phyloP scores from a whole-genome alignment of 2,888 invertebrate species.

The Litoditis marina region DNA sequence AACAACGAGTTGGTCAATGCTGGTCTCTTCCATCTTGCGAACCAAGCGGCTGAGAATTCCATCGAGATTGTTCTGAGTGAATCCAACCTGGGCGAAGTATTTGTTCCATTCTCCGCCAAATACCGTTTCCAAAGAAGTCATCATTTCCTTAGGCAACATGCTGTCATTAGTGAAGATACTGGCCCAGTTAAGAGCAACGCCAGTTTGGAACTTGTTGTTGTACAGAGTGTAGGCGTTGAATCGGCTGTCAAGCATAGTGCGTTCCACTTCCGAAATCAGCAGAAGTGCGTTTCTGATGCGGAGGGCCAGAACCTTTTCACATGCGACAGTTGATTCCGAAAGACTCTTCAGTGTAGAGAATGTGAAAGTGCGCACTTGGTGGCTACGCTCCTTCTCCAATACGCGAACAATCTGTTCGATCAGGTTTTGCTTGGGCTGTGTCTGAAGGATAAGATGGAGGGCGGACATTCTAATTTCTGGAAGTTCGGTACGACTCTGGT shows the following conservation, averaged over 20 bases:
- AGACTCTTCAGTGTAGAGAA: slow-evolving; percentile 39
- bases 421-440: slow-evolving; percentile 42
- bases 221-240: slow-evolving; percentile 16
- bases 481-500: slow-evolving; percentile 43
- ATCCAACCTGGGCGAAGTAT: slow-evolving; percentile 36
- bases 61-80: slow-evolving; percentile 40
- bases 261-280: neutral
- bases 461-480: slow-evolving; percentile 52
- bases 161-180: slow-evolving; percentile 48
- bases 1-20: slow-evolving; percentile 37
- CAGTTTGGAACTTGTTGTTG: slow-evolving; percentile 18
- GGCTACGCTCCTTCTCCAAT: slow-evolving; percentile 41
- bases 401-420: slow-evolving; percentile 47
- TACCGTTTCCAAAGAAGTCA: slow-evolving; percentile 42
- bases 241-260: slow-evolving; percentile 20
- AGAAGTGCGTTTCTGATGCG: slow-evolving; percentile 1
- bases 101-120: slow-evolving; percentile 47
- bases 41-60: slow-evolving; percentile 29
- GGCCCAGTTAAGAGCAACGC: slow-evolving; percentile 28
- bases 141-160: slow-evolving; percentile 44
- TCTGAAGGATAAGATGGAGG: slow-evolving; percentile 45
- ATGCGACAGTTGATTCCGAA: slow-evolving; percentile 43
- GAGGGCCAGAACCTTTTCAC: slow-evolving; percentile 26
- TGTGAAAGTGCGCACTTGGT: slow-evolving; percentile 50
- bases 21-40: slow-evolving; percentile 28